These are phyloP conservation scores for Calliopsis andreniformis DNA, from an alignment of 1,140 invertebrate species.

Conservation along the genomic window DNA sequence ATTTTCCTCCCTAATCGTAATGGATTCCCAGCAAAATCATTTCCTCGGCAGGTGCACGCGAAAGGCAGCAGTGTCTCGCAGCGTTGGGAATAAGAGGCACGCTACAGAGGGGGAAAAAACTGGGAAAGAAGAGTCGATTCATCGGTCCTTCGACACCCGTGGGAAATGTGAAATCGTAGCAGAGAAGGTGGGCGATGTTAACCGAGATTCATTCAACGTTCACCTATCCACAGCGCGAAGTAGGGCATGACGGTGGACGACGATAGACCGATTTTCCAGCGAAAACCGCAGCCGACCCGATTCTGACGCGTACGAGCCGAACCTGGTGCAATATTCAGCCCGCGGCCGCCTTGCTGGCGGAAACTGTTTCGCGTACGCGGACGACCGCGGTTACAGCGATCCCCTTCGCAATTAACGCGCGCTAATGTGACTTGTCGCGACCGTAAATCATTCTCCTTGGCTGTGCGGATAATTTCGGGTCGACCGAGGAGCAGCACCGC, in stretches of 20 bases:
- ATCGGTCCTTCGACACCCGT: background rate
- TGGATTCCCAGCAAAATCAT: background rate
- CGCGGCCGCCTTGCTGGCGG: background rate
- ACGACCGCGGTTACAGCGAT: constrained; percentile 15
- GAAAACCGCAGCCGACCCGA: constrained; percentile 40
- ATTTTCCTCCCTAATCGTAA: too few relatives aligned
- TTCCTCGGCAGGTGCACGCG: background rate
- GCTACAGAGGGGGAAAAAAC: background rate
- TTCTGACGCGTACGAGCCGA: background rate
- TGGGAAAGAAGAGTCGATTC: too few relatives aligned
- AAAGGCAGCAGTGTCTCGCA: too few relatives aligned
- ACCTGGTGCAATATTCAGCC: constrained; percentile 28
- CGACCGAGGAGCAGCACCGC: background rate
- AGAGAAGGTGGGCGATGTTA: background rate
- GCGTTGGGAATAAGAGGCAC: background rate
- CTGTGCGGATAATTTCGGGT: background rate
- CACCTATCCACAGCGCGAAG: background rate
- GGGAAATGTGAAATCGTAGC: constrained; percentile 5
- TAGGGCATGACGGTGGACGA: constrained; percentile 21
- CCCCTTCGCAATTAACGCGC: constrained; percentile 42
- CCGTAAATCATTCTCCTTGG: constrained; percentile 40
- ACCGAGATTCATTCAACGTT: background rate
- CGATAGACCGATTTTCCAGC: constrained; percentile 30
- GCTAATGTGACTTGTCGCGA: constrained; percentile 48
- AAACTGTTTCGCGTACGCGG: background rate